phyloP scores from a whole-genome alignment of 2,888 invertebrate genomes.

The Cephalotes varians region DNA sequence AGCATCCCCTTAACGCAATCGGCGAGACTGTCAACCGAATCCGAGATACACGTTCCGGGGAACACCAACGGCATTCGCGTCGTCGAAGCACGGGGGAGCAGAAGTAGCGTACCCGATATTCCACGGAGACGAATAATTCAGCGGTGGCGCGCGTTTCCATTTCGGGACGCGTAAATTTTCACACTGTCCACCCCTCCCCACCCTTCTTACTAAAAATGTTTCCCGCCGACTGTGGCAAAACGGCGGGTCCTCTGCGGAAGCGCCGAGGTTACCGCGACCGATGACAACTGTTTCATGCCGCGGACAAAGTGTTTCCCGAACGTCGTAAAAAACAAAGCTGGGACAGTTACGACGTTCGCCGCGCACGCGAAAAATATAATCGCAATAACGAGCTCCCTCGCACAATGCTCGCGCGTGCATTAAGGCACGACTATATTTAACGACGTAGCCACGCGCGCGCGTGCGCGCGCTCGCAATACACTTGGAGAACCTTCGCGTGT shows the following conservation, averaged over 20 bases:
- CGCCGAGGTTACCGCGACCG: slow-evolving; percentile 25
- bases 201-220: background rate
- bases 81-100: background rate
- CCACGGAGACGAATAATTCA: slow-evolving; percentile 32
- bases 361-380: slow-evolving; percentile 51
- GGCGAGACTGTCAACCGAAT: slow-evolving; percentile 15
- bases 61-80: background rate
- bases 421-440: slow-evolving; percentile 60
- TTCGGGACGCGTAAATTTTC: slow-evolving; percentile 50
- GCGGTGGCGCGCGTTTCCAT: slow-evolving; percentile 3
- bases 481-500: slow-evolving; percentile 51
- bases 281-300: slow-evolving; percentile 24
- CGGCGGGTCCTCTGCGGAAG: slow-evolving; percentile 4
- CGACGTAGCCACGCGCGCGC: slow-evolving; percentile 29
- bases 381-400: slow-evolving; percentile 54
- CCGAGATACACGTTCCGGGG: background rate
- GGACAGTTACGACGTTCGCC: slow-evolving; percentile 40
- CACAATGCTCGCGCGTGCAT: slow-evolving; percentile 55
- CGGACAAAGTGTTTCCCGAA: slow-evolving; percentile 53
- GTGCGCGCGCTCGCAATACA: slow-evolving; percentile 52
- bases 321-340: slow-evolving; percentile 54
- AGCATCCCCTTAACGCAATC: slow-evolving; percentile 17
- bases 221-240: background rate
- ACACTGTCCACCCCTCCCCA: background rate
- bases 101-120: background rate